These are phyloP conservation scores for Yponomeuta malinellus DNA, from an alignment of 2,888 invertebrate genomes.

Conservation along the genomic window DNA sequence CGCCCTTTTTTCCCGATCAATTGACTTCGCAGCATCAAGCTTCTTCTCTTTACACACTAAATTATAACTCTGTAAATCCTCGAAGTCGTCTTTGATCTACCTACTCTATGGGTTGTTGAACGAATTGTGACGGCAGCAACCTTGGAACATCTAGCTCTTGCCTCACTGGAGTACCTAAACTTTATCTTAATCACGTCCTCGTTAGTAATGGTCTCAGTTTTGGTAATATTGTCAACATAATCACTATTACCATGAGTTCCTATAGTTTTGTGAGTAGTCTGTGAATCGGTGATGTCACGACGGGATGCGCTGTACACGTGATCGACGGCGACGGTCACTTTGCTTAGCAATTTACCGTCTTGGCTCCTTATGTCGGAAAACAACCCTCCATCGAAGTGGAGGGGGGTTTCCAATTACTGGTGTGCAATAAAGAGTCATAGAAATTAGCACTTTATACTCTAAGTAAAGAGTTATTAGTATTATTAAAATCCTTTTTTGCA, in stretches of 20 bases:
- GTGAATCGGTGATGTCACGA: constrained; percentile 61
- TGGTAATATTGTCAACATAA: constrained; percentile 56
- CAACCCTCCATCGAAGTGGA: constrained; percentile 71
- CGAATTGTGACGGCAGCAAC: constrained; percentile 38
- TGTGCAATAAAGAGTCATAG: no score
- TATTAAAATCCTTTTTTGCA: no score
- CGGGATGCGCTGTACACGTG: constrained; percentile 59
- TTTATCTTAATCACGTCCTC: constrained; percentile 65
- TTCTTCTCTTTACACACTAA: constrained; percentile 52
- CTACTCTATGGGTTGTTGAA: constrained; percentile 35
- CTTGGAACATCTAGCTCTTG: constrained; percentile 51
- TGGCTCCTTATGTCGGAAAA: constrained; percentile 70
- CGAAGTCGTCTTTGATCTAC: constrained; percentile 50
- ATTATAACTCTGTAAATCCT: constrained; percentile 65
- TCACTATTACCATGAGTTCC: constrained; percentile 43
- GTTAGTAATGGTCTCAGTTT: constrained; percentile 66
- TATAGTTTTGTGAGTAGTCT: constrained; percentile 33
- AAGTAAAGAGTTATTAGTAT: no score
- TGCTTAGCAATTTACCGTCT: constrained; percentile 68
- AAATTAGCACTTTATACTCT: no score
- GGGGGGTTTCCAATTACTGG: constrained; percentile 65
- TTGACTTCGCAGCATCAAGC: constrained; percentile 30
- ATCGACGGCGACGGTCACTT: constrained; percentile 69
- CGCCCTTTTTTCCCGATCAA: constrained; percentile 14
- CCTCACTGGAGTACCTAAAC: constrained; percentile 60